A percentile compares a stretch with the other conserved stretches of the same genome.
These are phyloP conservation scores for Penaeus indicus DNA, from an alignment of 1,140 invertebrate genomes.

Conservation along the genomic window DNA sequence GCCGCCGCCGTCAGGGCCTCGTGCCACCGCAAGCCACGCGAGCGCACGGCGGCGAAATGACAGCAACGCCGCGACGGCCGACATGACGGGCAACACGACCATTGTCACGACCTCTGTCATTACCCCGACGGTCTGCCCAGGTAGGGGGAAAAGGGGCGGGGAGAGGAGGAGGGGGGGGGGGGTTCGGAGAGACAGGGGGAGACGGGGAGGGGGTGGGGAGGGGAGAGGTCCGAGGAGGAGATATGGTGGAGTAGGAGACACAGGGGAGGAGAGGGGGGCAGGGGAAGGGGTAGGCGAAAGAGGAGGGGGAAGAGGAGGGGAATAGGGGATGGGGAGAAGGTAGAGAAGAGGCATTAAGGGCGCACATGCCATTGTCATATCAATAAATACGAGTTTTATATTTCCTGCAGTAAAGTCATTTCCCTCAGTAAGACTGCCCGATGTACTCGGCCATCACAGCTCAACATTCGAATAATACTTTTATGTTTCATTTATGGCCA, in stretches of 20 bases:
- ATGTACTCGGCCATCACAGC: conserved; percentile 38
- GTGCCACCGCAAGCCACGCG: too few relatives aligned
- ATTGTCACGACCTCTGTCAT: too few relatives aligned
- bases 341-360: background rate
- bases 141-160: background rate
- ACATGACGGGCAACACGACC: too few relatives aligned
- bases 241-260: background rate
- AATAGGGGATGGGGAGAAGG: background rate
- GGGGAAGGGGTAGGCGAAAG: background rate
- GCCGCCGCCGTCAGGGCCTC: too few relatives aligned
- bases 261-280: background rate
- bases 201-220: background rate
- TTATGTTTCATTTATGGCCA: conserved; percentile 60
- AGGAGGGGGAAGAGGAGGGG: background rate
- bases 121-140: too few relatives aligned
- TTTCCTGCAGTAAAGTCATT: conserved; percentile 60
- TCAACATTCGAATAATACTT: conserved; percentile 55
- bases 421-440: conserved; percentile 31
- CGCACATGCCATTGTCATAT: conserved; percentile 48
- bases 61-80: too few relatives aligned
- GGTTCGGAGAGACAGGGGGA: background rate
- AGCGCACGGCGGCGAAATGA: too few relatives aligned
- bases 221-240: background rate
- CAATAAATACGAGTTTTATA: conserved; percentile 59
- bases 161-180: background rate